Evolutionary conservation across 2,797 vertebrate genomes (phyloP).

Genomic region (Tokudaia tokunoshimensis): DNA sequence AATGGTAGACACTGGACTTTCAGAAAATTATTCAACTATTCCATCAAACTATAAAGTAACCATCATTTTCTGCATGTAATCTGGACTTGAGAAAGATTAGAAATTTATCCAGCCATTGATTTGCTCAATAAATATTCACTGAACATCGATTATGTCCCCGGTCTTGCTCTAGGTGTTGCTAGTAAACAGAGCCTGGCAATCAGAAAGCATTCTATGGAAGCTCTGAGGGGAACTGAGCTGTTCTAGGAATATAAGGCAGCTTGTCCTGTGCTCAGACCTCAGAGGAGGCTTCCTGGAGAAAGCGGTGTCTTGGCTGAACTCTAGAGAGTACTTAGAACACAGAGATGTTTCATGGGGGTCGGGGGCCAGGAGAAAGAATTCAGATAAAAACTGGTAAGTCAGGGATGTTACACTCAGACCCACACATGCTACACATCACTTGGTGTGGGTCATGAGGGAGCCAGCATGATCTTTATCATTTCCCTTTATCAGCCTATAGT

Average conservation of each 20-base stretch:
- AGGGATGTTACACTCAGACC: no score
- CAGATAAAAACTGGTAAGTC: neutral
- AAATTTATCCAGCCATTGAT: neutral
- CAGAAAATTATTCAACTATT: slow-evolving; percentile 30
- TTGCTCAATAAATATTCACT: neutral
- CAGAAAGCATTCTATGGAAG: neutral
- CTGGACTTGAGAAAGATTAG: slow-evolving; percentile 1
- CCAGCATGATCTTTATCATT: neutral
- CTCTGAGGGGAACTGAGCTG: neutral
- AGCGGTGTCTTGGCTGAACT: neutral
- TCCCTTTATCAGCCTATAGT: neutral
- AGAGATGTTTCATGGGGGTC: neutral
- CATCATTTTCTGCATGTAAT: neutral
- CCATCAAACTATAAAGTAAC: neutral
- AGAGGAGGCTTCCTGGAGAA: neutral
- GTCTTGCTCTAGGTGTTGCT: neutral
- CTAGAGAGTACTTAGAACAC: neutral
- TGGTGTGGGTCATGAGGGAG: neutral
- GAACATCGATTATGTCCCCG: neutral
- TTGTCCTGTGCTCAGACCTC: neutral
- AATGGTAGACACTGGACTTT: neutral
- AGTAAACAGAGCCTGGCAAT: neutral
- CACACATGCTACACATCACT: neutral
- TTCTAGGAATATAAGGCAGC: neutral
- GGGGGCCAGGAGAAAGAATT: neutral